Conservation (phyloP, 2,888 invertebrate species). For the Oligia strigilis region DNA sequence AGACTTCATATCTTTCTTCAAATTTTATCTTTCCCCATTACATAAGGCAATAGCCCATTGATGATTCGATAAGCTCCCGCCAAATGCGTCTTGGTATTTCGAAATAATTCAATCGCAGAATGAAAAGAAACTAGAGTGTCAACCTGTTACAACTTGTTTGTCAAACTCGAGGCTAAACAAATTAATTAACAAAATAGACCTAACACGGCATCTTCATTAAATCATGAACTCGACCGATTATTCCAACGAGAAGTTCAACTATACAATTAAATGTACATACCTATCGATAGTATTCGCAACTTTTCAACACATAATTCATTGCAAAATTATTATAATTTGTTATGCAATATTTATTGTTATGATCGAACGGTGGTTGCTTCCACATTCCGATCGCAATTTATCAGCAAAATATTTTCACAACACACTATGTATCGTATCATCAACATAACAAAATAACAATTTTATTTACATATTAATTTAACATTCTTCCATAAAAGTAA, state of each 20-base stretch:
- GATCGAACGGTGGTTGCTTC: slow-evolving; percentile 77
- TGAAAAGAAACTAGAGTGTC: background rate
- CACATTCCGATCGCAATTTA: slow-evolving; percentile 85
- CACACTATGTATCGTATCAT: slow-evolving; percentile 76
- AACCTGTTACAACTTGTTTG: slow-evolving; percentile 48
- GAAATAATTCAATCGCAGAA: background rate
- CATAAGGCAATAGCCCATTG: background rate
- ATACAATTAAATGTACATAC: slow-evolving; percentile 11
- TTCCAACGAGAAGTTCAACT: slow-evolving; percentile 29
- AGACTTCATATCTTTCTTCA: background rate
- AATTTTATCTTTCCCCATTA: background rate
- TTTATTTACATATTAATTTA: slow-evolving; percentile 57
- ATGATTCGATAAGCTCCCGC: background rate
- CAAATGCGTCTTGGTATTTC: background rate
- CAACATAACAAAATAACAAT: slow-evolving; percentile 71
- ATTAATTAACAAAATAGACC: background rate
- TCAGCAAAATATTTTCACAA: slow-evolving; percentile 83
- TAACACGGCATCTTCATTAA: slow-evolving; percentile 29
- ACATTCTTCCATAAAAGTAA: slow-evolving; percentile 53
- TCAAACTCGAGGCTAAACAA: slow-evolving; percentile 5
- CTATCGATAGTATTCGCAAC: slow-evolving; percentile 45
- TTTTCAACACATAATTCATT: slow-evolving; percentile 57
- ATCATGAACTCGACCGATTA: slow-evolving; percentile 16
- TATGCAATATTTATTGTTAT: slow-evolving; percentile 82
- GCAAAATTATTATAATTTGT: slow-evolving; percentile 75